phyloP scores from a whole-genome alignment of 2,797 vertebrate genomes.

The Triplophysa yarkandensis region DNA sequence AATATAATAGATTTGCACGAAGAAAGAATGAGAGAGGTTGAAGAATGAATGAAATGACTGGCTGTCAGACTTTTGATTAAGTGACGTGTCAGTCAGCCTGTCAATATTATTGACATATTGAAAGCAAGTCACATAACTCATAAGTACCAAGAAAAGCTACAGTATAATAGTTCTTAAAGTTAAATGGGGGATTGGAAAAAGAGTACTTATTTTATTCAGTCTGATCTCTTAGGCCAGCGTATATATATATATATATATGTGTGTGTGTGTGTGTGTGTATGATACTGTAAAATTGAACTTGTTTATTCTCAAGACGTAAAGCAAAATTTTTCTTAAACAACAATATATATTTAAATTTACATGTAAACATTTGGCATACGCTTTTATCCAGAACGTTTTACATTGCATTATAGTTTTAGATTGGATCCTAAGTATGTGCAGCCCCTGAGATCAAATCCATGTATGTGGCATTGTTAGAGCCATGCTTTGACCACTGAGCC shows the following conservation, averaged over 20 bases:
- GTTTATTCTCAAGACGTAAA: background rate
- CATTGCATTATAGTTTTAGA: no score
- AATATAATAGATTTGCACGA: conserved; percentile 69
- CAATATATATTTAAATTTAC: no score
- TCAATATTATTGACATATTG: conserved; percentile 6
- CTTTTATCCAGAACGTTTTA: no score
- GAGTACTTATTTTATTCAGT: background rate
- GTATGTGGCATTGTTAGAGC: no score
- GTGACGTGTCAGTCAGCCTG: conserved; percentile 2
- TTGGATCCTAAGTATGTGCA: no score
- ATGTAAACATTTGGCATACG: no score
- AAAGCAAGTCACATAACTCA: conserved; percentile 3
- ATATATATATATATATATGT: no score
- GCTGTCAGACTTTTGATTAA: conserved; percentile 22
- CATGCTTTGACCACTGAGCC: no score
- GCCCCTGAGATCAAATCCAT: no score
- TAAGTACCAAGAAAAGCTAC: background rate
- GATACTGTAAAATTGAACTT: background rate
- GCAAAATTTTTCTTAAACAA: no score
- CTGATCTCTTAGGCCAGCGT: background rate
- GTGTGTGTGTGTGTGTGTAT: no score
- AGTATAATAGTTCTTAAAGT: background rate
- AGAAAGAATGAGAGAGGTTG: conserved; percentile 37
- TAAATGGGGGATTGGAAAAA: background rate
- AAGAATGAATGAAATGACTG: conserved; percentile 53